phyloP scores from a whole-genome alignment of 2,113 vertebrate genomes.

The Cyprinodon variegatus region DNA sequence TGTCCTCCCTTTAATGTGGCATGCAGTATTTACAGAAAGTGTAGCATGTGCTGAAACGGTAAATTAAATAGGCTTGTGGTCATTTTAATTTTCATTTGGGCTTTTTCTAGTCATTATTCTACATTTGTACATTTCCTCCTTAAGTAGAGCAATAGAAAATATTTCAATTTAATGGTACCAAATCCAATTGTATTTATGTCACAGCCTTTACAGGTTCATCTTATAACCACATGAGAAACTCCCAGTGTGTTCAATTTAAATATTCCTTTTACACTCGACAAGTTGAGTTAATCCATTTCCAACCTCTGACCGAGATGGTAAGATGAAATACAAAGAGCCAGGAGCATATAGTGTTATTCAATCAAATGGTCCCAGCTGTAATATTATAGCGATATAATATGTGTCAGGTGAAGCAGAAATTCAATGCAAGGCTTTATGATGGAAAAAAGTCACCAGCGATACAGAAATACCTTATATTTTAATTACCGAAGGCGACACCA shows the following conservation, averaged over 20 bases:
- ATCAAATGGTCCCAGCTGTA: conserved; percentile 23
- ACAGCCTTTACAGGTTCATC: neutral
- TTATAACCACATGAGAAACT: neutral
- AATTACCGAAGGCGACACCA: neutral
- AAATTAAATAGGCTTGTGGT: too few species aligned
- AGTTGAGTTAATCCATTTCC: conserved; percentile 34
- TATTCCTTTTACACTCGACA: conserved; percentile 17
- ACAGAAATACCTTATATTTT: neutral
- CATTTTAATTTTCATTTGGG: too few species aligned
- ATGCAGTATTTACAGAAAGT: too few species aligned
- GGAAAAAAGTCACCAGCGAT: neutral
- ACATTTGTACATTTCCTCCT: neutral
- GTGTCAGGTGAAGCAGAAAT: neutral
- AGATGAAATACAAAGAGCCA: conserved; percentile 29
- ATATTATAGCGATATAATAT: conserved; percentile 21
- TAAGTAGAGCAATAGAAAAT: neutral
- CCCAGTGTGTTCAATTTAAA: conserved; percentile 23
- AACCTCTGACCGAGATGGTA: conserved; percentile 11
- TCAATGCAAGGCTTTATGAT: conserved; percentile 7
- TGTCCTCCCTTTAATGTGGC: too few species aligned
- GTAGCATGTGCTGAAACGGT: too few species aligned
- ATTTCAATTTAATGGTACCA: neutral
- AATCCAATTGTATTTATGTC: neutral
- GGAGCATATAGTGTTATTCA: conserved; percentile 15
- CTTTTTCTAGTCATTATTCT: too few species aligned